A percentile compares a stretch with the other conserved stretches of the same genome.
Conservation (phyloP, 1,140 invertebrate species). For the Tetragonula clypearis region DNA sequence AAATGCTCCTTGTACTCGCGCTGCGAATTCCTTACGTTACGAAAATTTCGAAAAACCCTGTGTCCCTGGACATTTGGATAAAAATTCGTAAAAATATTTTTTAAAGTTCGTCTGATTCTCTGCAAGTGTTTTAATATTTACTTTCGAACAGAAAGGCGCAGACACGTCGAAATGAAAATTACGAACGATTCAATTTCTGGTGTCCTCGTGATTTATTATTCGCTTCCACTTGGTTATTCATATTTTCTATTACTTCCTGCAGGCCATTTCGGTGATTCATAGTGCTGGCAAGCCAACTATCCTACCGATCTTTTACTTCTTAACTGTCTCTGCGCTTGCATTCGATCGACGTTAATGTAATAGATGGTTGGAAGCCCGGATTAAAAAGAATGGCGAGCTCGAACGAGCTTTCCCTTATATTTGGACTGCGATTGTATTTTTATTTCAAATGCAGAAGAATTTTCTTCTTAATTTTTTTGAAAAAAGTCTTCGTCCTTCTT, state of each 20-base stretch:
- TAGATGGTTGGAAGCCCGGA: background rate
- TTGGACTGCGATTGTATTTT: background rate
- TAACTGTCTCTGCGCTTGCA: background rate
- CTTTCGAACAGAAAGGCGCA: background rate
- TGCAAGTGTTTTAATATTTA: background rate
- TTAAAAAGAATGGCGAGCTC: background rate
- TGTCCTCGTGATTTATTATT: background rate
- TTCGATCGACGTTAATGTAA: background rate
- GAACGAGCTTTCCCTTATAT: too few species aligned
- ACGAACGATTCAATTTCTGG: background rate
- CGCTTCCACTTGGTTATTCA: constrained; percentile 2
- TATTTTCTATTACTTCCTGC: constrained; percentile 34
- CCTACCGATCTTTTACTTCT: constrained; percentile 21
- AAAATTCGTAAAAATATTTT: too few species aligned
- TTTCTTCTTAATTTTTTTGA: background rate
- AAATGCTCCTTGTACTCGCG: too few species aligned
- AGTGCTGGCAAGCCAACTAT: constrained; percentile 11
- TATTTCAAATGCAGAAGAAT: background rate
- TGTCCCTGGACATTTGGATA: too few species aligned
- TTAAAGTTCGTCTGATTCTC: background rate
- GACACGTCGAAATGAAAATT: background rate
- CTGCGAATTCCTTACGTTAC: too few species aligned
- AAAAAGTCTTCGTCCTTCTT: background rate
- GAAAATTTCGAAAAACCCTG: too few species aligned
- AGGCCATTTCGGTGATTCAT: constrained; percentile 39